phyloP scores from a whole-genome alignment of 2,113 vertebrate species.

The Lutjanus erythropterus region DNA sequence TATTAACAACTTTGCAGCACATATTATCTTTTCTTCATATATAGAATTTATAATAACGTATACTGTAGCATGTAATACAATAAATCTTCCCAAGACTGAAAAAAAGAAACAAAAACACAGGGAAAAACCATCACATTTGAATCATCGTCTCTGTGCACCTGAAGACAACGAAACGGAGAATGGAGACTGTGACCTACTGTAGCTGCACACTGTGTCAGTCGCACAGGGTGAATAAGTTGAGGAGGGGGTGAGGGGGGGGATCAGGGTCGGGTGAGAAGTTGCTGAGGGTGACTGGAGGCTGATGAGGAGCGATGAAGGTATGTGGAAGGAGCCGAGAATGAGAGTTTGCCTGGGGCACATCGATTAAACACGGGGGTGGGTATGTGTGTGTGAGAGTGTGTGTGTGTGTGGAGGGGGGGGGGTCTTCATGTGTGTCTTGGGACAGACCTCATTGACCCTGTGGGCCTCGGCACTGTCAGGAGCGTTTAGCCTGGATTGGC shows the following conservation, averaged over 20 bases:
- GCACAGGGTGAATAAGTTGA: background rate
- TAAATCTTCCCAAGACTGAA: background rate
- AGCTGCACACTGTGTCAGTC: conserved; percentile 4
- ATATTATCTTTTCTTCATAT: too few species aligned
- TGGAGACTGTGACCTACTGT: too few species aligned
- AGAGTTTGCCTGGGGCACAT: conserved; percentile 30
- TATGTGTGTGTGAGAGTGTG: conserved; percentile 6
- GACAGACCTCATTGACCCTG: conserved; percentile 30
- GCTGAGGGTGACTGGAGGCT: background rate
- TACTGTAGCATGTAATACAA: too few species aligned
- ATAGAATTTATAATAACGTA: too few species aligned
- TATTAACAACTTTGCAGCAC: too few species aligned
- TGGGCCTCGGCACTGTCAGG: conserved; percentile 47
- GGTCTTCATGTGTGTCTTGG: too few species aligned
- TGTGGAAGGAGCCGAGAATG: conserved; percentile 6
- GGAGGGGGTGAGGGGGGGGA: background rate
- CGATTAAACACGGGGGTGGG: conserved; percentile 24
- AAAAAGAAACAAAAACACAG: background rate
- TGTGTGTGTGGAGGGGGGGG: background rate
- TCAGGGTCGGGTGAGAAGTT: background rate
- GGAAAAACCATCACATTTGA: background rate
- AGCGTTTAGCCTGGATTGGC: conserved; percentile 48
- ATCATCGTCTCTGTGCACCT: background rate
- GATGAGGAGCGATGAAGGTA: conserved; percentile 24
- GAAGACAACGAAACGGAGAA: conserved; percentile 25